A percentile compares a stretch with the other conserved stretches of the same genome.
phyloP scores from a whole-genome alignment of 2,888 invertebrate genomes.

The Sminthurinus aureus region DNA sequence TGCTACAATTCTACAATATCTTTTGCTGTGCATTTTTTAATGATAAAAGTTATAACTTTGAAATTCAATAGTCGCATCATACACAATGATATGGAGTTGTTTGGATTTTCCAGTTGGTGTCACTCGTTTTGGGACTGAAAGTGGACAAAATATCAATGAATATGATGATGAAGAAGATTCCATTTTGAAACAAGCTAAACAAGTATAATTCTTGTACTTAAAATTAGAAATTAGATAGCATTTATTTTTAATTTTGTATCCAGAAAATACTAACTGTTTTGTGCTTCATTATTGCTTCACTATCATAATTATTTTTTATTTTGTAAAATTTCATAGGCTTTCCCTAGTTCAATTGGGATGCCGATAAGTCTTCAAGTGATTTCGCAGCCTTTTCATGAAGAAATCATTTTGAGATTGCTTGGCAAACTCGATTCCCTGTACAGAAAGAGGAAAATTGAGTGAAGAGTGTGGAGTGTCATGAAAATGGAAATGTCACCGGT shows the following conservation, averaged over 20 bases:
- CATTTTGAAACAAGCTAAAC: constrained; percentile 40
- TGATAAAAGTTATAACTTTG: no score
- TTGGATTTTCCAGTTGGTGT: constrained; percentile 42
- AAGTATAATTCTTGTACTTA: neutral
- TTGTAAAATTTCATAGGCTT: constrained; percentile 39
- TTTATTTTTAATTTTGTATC: neutral
- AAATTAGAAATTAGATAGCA: no score
- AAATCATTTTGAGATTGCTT: constrained; percentile 63
- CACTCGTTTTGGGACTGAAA: constrained; percentile 45
- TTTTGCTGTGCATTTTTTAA: no score
- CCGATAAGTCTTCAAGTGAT: constrained; percentile 64
- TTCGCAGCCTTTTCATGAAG: constrained; percentile 63
- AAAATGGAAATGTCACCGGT: no score
- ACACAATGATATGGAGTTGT: constrained; percentile 47
- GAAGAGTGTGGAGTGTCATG: no score
- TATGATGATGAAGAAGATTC: constrained; percentile 48
- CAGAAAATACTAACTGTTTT: neutral
- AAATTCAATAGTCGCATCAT: constrained; percentile 3
- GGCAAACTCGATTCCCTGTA: constrained; percentile 38
- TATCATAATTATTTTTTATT: no score
- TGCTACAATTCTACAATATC: no score
- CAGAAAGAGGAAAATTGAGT: neutral
- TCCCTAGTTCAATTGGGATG: constrained; percentile 60
- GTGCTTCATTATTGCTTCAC: no score
- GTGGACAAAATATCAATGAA: constrained; percentile 38